Base-by-base conservation (phyloP, 2,113 vertebrate genomes). In the Heteronetta atricapilla region DNA sequence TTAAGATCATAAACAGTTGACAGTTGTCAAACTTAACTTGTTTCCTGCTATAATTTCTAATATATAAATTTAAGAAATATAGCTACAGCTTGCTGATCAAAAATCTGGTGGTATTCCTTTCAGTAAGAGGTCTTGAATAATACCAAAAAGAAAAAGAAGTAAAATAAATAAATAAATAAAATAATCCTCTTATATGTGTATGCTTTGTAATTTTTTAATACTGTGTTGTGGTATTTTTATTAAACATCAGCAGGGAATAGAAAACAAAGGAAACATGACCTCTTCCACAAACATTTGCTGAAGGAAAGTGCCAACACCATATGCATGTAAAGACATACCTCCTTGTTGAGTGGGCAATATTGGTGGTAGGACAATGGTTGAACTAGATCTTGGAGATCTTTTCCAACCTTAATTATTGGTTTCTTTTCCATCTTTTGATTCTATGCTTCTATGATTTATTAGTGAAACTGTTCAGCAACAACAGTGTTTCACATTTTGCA, bases 281-380 rank as follows among this genome's bases (percentile, higher is more conserved):
- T 3, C 3, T 40, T 7, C 9, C 26, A 13, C n/a, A 33, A 46
- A 16, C 18, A 15, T 25, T 52, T 2, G 4, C 7, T 3, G 3
- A 36, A 42, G 6, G 14, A 58, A 67, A n/a, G 19, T 34, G 33
- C 5, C 33, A 70, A 44, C 8, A 75, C 17, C 53, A 69, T 77
- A 34, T 69, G 13, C 16, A 20, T 31, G 16, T 36, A 8, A 31
- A 87, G 26, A 5, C 21, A 20, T 19, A 36, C 44, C 19, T 13
- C 7, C 5, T 62, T 44, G 36, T 28, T 31, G 38, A 48, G 46
- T 48, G 46, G 46, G 46, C 46, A 48, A 48, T 48, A 48, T 48
- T 48, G 46, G 46, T 48, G 46, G 20, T 48, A 48, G 46, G 46
- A 10, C 20, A 5, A 48, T 48, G 46, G 20, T 48, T 48, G 46